Conservation (phyloP, 2,888 invertebrate species). For the Drosophila dives region DNA sequence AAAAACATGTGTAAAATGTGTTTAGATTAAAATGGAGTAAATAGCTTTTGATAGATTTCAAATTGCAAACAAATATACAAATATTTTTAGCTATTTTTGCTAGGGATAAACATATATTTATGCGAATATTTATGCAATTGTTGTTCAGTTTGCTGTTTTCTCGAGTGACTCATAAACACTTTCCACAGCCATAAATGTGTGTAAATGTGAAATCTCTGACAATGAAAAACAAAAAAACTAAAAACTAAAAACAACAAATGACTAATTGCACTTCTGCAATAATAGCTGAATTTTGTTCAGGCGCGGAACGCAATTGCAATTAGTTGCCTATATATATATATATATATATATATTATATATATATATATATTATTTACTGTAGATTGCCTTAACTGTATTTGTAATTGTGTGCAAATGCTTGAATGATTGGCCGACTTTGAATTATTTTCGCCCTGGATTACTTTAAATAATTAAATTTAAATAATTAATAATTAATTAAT, state of each 20-base stretch:
- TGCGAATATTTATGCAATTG: not conserved
- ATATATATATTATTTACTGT: not conserved
- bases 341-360: not conserved
- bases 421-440: not conserved
- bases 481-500: no score
- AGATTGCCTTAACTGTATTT: constrained; percentile 1
- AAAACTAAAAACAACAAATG: not conserved
- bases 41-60: not conserved
- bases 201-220: constrained; percentile 9
- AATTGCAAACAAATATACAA: not conserved
- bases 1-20: not conserved
- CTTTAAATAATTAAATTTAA: not conserved
- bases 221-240: not conserved
- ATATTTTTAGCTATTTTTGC: no score
- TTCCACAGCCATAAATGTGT: not conserved
- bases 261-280: not conserved
- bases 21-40: not conserved
- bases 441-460: not conserved
- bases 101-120: not conserved
- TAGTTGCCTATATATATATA: not conserved
- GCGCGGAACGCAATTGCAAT: constrained; percentile 2
- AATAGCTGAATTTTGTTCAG: constrained; percentile 1
- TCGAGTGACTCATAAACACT: not conserved
- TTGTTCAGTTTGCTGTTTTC: not conserved
- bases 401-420: not conserved